A percentile compares a stretch with the other conserved stretches of the same genome.
These are phyloP conservation scores for Ciona savignyi DNA, from an alignment of 23 tunicate genomes.

Conservation along the genomic window DNA sequence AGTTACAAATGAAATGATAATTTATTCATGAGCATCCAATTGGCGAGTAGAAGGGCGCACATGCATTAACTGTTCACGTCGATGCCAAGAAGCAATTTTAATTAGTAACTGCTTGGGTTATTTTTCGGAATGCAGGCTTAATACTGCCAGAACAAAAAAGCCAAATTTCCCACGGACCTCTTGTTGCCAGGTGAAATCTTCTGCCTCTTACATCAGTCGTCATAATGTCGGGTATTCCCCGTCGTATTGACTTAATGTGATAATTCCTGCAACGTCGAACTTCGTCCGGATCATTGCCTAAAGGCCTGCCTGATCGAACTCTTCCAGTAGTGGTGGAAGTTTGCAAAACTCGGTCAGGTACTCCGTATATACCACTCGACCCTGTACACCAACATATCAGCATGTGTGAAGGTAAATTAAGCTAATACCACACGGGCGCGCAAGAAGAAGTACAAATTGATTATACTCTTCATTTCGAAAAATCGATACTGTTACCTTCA, in stretches of 20 bases:
- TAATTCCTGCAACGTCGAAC: constrained; percentile 25
- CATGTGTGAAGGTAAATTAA: too few relatives aligned
- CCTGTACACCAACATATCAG: too few relatives aligned
- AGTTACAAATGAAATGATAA: background rate
- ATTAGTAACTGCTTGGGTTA: too few relatives aligned
- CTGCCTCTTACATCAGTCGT: constrained; percentile 29
- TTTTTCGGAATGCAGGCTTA: too few relatives aligned
- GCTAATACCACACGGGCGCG: too few relatives aligned
- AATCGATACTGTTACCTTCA: too few relatives aligned
- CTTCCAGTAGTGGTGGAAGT: background rate
- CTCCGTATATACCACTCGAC: constrained; percentile 18
- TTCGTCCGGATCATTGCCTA: background rate
- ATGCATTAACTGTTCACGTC: too few relatives aligned
- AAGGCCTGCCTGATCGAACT: background rate
- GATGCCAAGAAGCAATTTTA: too few relatives aligned
- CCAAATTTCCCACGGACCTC: too few relatives aligned
- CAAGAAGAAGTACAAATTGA: too few relatives aligned
- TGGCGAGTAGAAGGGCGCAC: background rate
- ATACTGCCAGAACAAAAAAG: too few relatives aligned
- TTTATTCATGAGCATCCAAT: background rate
- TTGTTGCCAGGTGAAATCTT: background rate
- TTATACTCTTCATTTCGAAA: too few relatives aligned
- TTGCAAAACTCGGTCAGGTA: constrained; percentile 12
- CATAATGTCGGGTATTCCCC: constrained; percentile 49
- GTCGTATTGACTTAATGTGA: constrained; percentile 57